These are phyloP conservation scores for Lepus oiostolus DNA, from an alignment of 2,797 vertebrate genomes.

Conservation along the genomic window DNA sequence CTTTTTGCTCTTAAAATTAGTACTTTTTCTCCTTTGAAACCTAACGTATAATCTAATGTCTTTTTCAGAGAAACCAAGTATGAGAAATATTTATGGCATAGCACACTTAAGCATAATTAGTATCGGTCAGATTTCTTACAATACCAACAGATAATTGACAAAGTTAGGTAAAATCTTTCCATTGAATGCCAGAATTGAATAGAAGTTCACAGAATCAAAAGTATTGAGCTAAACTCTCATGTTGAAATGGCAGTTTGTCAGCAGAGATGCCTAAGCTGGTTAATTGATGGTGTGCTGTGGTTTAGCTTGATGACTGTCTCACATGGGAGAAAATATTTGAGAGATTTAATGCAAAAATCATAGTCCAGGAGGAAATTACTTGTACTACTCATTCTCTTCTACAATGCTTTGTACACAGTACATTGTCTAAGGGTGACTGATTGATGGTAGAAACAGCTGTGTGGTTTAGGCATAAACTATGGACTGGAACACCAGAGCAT, in stretches of 20 bases:
- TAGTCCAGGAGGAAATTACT: conserved; percentile 54
- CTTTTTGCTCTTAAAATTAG: conserved; percentile 41
- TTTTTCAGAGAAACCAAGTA: background rate
- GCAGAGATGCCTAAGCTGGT: background rate
- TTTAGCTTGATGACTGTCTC: conserved; percentile 60
- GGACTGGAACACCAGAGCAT: conserved; percentile 64
- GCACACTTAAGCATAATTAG: background rate
- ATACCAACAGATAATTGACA: background rate
- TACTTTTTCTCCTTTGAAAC: background rate
- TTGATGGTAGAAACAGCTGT: conserved; percentile 82
- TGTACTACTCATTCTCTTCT: background rate
- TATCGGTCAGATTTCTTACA: background rate
- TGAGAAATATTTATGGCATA: background rate
- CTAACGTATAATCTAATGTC: background rate
- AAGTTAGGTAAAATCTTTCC: background rate
- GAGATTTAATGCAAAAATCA: conserved; percentile 66
- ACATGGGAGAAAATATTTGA: conserved; percentile 41
- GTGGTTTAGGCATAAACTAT: conserved; percentile 50
- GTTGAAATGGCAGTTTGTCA: conserved; percentile 34
- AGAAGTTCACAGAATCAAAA: conserved; percentile 20
- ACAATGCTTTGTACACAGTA: conserved; percentile 39
- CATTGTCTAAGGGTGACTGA: conserved; percentile 68
- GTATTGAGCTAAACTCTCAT: background rate
- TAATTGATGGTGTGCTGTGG: conserved; percentile 54
- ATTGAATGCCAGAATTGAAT: background rate